Evolutionary conservation across 2,113 vertebrate genomes (phyloP).

Genomic region (Gymnocephalus cernua): DNA sequence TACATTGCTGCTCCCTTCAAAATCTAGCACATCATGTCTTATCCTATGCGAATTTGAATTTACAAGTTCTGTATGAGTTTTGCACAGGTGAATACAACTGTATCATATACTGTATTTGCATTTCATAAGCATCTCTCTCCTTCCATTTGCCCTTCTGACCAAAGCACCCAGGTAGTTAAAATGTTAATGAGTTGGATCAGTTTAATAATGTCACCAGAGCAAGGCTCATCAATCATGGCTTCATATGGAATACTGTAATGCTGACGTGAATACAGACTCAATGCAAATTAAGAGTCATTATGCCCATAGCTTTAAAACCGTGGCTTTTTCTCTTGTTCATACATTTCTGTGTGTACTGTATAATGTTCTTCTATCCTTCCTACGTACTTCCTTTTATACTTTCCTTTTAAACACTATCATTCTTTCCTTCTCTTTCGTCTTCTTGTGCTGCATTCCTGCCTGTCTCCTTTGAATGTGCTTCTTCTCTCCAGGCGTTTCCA

Average conservation of each 20-base stretch:
- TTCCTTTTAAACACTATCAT: conserved; percentile 6
- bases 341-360: conserved; percentile 8
- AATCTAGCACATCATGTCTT: conserved; percentile 27
- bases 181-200: conserved; percentile 80
- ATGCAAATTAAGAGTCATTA: conserved; percentile 56
- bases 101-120: conserved; percentile 42
- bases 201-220: conserved; percentile 82
- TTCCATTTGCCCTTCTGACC: conserved; percentile 57
- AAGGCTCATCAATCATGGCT: conserved; percentile 73
- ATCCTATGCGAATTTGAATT: conserved; percentile 32
- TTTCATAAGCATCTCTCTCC: conserved; percentile 42
- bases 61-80: conserved; percentile 6
- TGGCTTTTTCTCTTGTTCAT: conserved; percentile 15
- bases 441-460: conserved; percentile 2
- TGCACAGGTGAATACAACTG: conserved; percentile 34
- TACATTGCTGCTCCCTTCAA: conserved; percentile 45
- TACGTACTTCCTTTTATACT: conserved; percentile 17
- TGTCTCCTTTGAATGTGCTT: conserved; percentile 20
- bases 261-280: conserved; percentile 66
- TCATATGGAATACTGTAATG: conserved; percentile 65
- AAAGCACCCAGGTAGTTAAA: conserved; percentile 70
- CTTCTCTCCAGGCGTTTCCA: conserved; percentile 43
- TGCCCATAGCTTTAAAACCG: conserved; percentile 16
- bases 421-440: conserved; percentile 8
- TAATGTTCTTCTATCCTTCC: conserved; percentile 1